phyloP scores from a whole-genome alignment of 2,113 vertebrate genomes.

The Saimiri boliviensis region DNA sequence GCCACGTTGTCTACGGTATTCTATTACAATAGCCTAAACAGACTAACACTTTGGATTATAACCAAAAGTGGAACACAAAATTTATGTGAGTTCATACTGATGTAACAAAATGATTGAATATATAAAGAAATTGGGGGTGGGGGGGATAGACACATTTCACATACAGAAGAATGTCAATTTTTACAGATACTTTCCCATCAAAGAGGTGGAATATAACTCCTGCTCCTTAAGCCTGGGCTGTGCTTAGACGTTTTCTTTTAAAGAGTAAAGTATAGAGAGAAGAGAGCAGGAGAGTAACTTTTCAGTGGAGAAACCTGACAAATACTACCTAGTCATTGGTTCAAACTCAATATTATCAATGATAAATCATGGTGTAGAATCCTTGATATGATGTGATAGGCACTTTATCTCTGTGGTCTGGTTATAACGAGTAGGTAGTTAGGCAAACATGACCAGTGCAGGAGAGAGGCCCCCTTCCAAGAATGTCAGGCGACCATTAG shows the following conservation, averaged over 20 bases:
- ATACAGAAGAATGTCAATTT: not conserved
- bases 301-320: not conserved
- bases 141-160: not conserved
- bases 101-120: conserved; percentile 2
- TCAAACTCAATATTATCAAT: not conserved
- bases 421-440: no score
- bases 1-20: not conserved
- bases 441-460: no score
- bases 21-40: not conserved
- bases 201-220: not conserved
- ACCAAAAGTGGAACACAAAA: conserved; percentile 39
- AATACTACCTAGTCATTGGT: not conserved
- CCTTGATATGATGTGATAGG: not conserved
- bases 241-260: not conserved
- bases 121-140: not conserved
- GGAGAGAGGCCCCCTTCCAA: no score
- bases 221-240: not conserved
- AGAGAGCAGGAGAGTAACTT: not conserved
- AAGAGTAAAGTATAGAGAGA: not conserved
- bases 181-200: not conserved
- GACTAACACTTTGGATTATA: conserved; percentile 6
- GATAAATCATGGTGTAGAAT: not conserved
- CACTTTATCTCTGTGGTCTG: not conserved
- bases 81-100: not conserved
- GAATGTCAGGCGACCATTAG: no score